Conservation (phyloP, 2,113 vertebrate species). For the Embiotoca jacksoni region DNA sequence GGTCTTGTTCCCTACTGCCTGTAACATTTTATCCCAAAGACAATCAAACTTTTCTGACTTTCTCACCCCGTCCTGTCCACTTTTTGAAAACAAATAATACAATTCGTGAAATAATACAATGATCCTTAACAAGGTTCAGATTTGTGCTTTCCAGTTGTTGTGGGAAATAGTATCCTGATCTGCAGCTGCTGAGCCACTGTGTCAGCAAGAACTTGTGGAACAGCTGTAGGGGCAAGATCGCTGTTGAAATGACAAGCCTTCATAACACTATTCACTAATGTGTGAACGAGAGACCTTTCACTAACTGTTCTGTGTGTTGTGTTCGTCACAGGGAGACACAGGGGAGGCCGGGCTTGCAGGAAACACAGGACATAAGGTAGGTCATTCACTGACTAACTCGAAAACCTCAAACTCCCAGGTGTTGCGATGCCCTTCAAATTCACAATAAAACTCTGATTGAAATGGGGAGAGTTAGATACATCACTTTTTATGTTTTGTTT, state of each 20-base stretch:
- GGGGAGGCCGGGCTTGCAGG: slow-evolving; percentile 81
- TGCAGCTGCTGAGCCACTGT: slow-evolving; percentile 78
- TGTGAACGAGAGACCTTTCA: slow-evolving; percentile 75
- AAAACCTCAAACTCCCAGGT: neutral
- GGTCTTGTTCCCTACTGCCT: neutral
- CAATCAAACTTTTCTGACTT: slow-evolving; percentile 1
- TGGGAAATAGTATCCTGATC: slow-evolving; percentile 71
- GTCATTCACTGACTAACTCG: slow-evolving; percentile 2
- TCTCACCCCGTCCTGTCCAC: neutral
- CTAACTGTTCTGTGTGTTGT: slow-evolving; percentile 64
- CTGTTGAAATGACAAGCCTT: slow-evolving; percentile 56
- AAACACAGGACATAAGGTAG: slow-evolving; percentile 85
- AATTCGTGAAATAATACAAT: slow-evolving; percentile 34
- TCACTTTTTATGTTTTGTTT: neutral
- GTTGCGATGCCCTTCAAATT: neutral
- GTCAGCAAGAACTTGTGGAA: slow-evolving; percentile 67
- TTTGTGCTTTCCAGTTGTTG: slow-evolving; percentile 73
- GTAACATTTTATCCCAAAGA: neutral
- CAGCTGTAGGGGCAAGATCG: slow-evolving; percentile 73
- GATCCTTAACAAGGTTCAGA: slow-evolving; percentile 49
- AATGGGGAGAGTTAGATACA: neutral
- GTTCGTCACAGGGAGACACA: slow-evolving; percentile 76
- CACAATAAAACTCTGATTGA: slow-evolving; percentile 11
- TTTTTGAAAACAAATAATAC: slow-evolving; percentile 14
- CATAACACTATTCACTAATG: slow-evolving; percentile 75